Percentiles rank a stretch among this genome's conserved stretches.
Conservation (phyloP, 2,888 invertebrate species). For the Cosmia pyralina region DNA sequence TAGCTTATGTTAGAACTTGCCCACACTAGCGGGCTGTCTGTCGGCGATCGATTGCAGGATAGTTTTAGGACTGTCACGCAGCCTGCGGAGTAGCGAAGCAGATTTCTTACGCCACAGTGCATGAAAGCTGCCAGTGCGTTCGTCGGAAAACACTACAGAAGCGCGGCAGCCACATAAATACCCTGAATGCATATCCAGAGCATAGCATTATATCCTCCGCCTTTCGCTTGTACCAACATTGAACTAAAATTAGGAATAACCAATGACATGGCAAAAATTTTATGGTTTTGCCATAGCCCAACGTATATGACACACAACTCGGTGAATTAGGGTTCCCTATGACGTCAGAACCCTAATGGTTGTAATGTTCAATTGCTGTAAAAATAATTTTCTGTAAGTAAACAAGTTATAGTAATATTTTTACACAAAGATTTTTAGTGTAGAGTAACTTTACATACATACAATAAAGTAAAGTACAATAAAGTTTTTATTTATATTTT, state of each 20-base stretch:
- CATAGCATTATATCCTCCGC: not conserved
- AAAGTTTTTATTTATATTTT: no score
- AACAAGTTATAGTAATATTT: slow-evolving; percentile 2
- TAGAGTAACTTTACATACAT: not conserved
- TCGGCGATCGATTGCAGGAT: no score
- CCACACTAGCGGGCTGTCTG: no score
- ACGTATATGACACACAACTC: slow-evolving; percentile 52
- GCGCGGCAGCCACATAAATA: no score
- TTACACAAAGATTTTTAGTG: not conserved
- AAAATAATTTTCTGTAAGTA: slow-evolving; percentile 4
- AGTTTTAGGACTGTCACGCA: no score
- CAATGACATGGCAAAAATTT: slow-evolving; percentile 74
- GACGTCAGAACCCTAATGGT: slow-evolving; percentile 26
- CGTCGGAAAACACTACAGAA: no score
- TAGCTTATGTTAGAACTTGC: no score
- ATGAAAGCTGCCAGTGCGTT: no score
- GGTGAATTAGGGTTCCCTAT: slow-evolving; percentile 65
- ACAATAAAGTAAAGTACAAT: no score
- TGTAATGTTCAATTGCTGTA: slow-evolving; percentile 38
- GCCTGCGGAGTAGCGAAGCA: no score
- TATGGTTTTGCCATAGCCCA: slow-evolving; percentile 63
- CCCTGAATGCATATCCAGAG: no score
- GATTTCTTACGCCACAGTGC: no score
- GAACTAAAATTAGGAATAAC: slow-evolving; percentile 69
- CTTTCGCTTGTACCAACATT: slow-evolving; percentile 47